Evolutionary conservation across 2,888 invertebrate genomes (phyloP), one percentile per base, ranked within the genome.

Genomic region (Toxonevra muliebris): DNA sequence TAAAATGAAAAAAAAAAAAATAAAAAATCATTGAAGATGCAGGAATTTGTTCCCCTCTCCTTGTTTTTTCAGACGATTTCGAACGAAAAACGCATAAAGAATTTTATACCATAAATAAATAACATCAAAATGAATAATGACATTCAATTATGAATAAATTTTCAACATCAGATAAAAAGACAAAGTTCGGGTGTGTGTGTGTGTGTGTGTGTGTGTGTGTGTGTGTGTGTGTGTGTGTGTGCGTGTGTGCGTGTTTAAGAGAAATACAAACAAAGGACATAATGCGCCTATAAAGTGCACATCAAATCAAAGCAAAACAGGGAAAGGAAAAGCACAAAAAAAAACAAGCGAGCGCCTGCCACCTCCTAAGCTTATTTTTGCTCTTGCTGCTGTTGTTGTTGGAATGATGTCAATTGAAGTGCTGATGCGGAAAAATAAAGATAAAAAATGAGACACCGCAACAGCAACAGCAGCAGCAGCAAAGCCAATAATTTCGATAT

Each of bases 341-440:
- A 48, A 55, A 60, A 41, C 65, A 65, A 54, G 53, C 15, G 52
- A 42, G 19, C 41, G 57, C 15, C 60, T 19, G 48, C 13, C 42
- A 58, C 19, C 53, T 5, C 15, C 30, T 4, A 30, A 30, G 2
- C 30, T 30, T 7, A 30, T 30, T 30, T 30, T 7, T 30, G 30
- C 30, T 30, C 3, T 30, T 30, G 30, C 7, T 30, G 30, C 7
- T 30, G 30, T 30, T 30, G 30, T 30, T 30, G 30, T 30, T 30
- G 12, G 2, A 41, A 50, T 41, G 61, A 63, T 68, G 68, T 68
- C 68, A 65, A 65, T 68, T 64, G 64, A 61, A 61, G 68, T 68
- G 68, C 64, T 65, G 68, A 68, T 68, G 68, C 64, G 68, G 68
- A 68, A 68, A 61, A 64, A 62, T 68, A 60, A 57, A 68, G 64